These are phyloP conservation scores for Cotesia typhae DNA, from an alignment of 1,140 invertebrate genomes.

Conservation along the genomic window DNA sequence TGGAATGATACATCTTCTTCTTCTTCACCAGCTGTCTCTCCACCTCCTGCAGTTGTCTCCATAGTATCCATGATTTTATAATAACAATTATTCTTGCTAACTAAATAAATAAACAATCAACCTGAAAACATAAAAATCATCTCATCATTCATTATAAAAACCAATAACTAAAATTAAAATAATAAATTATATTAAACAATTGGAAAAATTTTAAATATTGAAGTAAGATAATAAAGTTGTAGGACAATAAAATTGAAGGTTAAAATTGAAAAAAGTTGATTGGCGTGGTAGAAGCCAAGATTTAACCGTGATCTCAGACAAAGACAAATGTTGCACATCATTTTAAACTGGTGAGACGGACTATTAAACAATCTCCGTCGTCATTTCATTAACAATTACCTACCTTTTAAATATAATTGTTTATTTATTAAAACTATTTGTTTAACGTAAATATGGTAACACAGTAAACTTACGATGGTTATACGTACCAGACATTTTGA, in stretches of 20 bases:
- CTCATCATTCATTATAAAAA: background rate
- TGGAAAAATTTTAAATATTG: background rate
- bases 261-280: slow-evolving; percentile 40
- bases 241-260: background rate
- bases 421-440: no score
- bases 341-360: slow-evolving; percentile 53
- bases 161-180: background rate
- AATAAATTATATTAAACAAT: background rate
- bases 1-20: slow-evolving; percentile 55
- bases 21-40: slow-evolving; percentile 39
- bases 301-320: slow-evolving; percentile 60
- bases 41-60: background rate
- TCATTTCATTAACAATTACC: no score
- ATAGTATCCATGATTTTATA: slow-evolving; percentile 45
- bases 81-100: no score
- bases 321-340: slow-evolving; percentile 48
- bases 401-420: background rate
- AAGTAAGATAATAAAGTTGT: background rate
- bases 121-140: slow-evolving; percentile 32
- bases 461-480: no score
- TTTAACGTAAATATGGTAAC: no score
- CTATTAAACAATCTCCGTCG: slow-evolving; percentile 19
- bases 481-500: no score
- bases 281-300: slow-evolving; percentile 63
- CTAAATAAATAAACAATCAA: no score